Evolutionary conservation across 2,888 invertebrate genomes (phyloP), one percentile per base, ranked within the genome.

Genomic region (Proisotoma minuta): DNA sequence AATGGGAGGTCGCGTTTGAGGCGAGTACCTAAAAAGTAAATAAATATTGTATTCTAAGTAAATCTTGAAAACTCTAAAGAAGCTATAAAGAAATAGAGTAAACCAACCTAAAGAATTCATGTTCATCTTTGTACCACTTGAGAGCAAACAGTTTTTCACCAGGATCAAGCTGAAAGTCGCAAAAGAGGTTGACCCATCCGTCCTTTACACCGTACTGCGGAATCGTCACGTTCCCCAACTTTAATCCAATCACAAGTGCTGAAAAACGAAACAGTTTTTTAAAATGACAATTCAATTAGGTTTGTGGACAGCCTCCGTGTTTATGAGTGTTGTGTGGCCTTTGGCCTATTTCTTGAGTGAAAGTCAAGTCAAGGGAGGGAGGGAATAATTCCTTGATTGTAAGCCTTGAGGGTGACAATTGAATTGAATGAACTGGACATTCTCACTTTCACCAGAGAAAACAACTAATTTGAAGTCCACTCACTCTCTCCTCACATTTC

Each of bases 81-180:
- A n/a, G n/a, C n/a, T n/a, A n/a, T n/a, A n/a, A n/a, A n/a, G n/a
- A n/a, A n/a, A n/a, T n/a, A n/a, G n/a, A n/a, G n/a, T n/a, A n/a
- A n/a, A n/a, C n/a, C n/a, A n/a, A n/a, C n/a, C n/a, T n/a, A 60
- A 59, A 73, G 50, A 73, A 70, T 51, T 73, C 73, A 48, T 70
- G 60, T 1, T 50, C 66, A 49, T 70, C 69, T 57, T 73, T 70
- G 59, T 70, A 73, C 70, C 71, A 73, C 52, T 73, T 71, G 48
- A 73, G 62, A 24, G 62, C 65, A 18, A 71, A 60, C 22, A 71
- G 67, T 8, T 58, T 59, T 22, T 54, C 34, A 58, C 69, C 71
- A 18, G 69, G 58, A 48, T 73, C 71, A 15, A 71, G 62, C 26
- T 60, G 63, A 57, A 73, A 73, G 23, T 70, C 66, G 49, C 73